Percentiles rank a stretch among this genome's conserved stretches.
Evolutionary conservation across 2,113 vertebrate genomes (phyloP).

Genomic region (Onychorhynchus coronatus): DNA sequence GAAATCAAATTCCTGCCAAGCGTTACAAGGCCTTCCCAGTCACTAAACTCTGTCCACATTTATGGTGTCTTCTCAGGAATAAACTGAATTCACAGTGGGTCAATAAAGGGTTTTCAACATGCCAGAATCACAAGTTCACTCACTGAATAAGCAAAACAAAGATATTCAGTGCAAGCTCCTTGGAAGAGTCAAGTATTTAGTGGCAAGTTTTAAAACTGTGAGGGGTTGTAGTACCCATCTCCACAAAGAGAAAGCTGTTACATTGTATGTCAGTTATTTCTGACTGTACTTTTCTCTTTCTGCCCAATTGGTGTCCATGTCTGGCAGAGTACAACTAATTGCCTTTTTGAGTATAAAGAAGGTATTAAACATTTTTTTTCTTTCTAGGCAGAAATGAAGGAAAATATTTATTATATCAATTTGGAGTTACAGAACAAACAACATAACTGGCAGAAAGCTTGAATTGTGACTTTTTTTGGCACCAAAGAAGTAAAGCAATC

Average conservation of each 20-base stretch:
- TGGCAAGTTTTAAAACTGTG: background rate
- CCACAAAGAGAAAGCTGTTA: background rate
- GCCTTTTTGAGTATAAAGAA: background rate
- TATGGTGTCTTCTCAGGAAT: background rate
- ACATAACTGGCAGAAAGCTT: background rate
- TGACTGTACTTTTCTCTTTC: background rate
- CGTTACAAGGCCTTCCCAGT: background rate
- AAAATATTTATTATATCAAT: background rate
- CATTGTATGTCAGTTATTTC: background rate
- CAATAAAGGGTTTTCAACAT: background rate
- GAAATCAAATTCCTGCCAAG: background rate
- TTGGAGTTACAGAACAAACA: background rate
- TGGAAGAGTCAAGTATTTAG: background rate
- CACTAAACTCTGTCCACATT: background rate
- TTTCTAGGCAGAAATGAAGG: background rate
- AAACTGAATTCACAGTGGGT: background rate
- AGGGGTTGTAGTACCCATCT: background rate
- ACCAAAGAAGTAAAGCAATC: background rate
- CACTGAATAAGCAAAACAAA: background rate
- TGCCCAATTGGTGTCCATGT: background rate
- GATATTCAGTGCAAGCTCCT: background rate
- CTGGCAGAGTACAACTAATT: background rate
- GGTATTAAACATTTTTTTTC: background rate
- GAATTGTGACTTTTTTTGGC: background rate
- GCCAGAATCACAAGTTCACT: background rate